Percentiles rank a stretch among this genome's conserved stretches.
Evolutionary conservation across 2,113 vertebrate species (phyloP).

Genomic region (Gallinago jamesoni): DNA sequence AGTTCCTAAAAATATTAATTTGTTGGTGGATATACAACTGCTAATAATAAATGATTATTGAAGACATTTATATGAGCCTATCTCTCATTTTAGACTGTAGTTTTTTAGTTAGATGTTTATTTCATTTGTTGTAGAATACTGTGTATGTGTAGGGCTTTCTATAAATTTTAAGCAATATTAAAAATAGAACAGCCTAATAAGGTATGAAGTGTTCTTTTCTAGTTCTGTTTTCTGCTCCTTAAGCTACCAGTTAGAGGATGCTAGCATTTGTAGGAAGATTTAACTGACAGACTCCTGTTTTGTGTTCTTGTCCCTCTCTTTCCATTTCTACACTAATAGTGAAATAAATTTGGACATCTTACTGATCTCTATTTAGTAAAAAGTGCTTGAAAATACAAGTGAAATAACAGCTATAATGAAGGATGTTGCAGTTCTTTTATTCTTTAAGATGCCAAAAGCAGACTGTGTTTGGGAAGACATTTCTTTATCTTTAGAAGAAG

Average conservation of each 20-base stretch:
- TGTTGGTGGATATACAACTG: not conserved
- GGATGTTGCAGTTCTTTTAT: not conserved
- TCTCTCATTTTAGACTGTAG: not conserved
- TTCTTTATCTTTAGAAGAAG: not conserved
- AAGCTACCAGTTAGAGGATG: not conserved
- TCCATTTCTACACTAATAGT: not conserved
- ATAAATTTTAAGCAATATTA: not conserved
- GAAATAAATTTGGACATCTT: not conserved
- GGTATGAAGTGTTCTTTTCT: not conserved
- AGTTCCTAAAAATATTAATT: not conserved
- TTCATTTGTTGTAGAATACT: not conserved
- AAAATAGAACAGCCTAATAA: not conserved
- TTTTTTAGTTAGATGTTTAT: not conserved
- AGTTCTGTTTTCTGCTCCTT: not conserved
- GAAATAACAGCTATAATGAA: not conserved
- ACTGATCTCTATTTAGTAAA: not conserved
- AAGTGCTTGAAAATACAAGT: not conserved
- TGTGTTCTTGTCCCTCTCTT: not conserved
- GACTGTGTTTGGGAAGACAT: not conserved
- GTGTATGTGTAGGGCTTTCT: not conserved
- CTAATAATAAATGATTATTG: not conserved
- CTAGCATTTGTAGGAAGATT: not conserved
- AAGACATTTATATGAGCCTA: not conserved
- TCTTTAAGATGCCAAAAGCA: not conserved
- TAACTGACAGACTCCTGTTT: not conserved